Evolutionary conservation across 2,797 vertebrate genomes (phyloP), one percentile per base, ranked within the genome.

Genomic region (Takifugu rubripes): DNA sequence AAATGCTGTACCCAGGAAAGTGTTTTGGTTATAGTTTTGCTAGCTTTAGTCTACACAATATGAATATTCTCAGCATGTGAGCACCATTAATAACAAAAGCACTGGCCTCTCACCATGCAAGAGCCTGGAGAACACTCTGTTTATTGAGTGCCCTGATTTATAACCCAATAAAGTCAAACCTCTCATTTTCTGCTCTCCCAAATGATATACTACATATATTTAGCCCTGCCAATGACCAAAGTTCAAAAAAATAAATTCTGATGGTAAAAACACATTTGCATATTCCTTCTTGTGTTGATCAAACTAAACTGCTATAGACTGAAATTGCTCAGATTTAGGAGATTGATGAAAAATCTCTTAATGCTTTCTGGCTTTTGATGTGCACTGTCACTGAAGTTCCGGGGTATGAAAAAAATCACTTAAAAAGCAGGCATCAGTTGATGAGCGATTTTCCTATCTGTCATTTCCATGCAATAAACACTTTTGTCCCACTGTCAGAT

Each of bases 281-380:
- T 47, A 2, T 33, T 50, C 27, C 31, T 43, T n/a, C 24, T 17
- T 61, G 61, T 29, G 49, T 61, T 77, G 58, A 61, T 79, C 56
- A 81, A 75, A 79, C 70, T 57, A 24, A 63, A 65, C 45, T 61
- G 71, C 51, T 57, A 31, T 72, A 61, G 71, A 36, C 63, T 60
- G 40, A 49, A 48, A 63, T 31, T 29, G 65, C 64, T 49, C 52
- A 63, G 61, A 76, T 78, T 64, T 74, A 45, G 49, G 52, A 48
- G 55, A 78, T 59, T 68, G 75, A 78, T 54, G 54, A 9, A 7
- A 33, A 33, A 33, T 6, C 31, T 7, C 2, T 9, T 8, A 8
- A 7, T 33, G 31, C 70, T 69, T 44, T 68, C 70, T 67, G 54
- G 67, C 66, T 64, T 67, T 77, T 79, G 72, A 80, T 77, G 66